phyloP scores from a whole-genome alignment of 2,888 invertebrate genomes.

The Drepana falcataria region DNA sequence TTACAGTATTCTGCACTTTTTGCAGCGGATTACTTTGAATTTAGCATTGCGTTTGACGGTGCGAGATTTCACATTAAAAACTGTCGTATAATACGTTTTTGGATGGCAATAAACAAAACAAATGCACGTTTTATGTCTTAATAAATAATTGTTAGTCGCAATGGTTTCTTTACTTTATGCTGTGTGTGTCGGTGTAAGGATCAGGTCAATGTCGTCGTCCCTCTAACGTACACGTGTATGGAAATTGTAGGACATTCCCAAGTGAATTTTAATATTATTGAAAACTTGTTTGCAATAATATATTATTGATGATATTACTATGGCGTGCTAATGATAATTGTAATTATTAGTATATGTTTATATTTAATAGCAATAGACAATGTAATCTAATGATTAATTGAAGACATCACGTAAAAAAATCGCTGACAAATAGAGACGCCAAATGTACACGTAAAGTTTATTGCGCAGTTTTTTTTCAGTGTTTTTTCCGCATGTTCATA shows the following conservation, averaged over 20 bases:
- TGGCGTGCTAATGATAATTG: not conserved
- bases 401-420: constrained; percentile 52
- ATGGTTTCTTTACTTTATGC: constrained; percentile 19
- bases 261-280: not conserved
- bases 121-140: constrained; percentile 53
- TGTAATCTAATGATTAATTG: constrained; percentile 57
- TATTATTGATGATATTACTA: not conserved
- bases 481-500: constrained; percentile 43
- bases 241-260: not conserved
- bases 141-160: constrained; percentile 49
- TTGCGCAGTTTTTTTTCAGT: constrained; percentile 44
- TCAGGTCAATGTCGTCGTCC: not conserved
- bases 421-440: constrained; percentile 63
- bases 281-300: constrained; percentile 1
- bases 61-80: constrained; percentile 61
- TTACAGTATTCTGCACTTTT: constrained; percentile 70
- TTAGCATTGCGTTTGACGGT: constrained; percentile 44
- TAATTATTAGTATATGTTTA: not conserved
- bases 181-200: constrained; percentile 7
- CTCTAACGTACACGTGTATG: not conserved
- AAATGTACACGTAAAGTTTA: constrained; percentile 41
- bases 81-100: constrained; percentile 52
- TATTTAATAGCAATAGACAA: constrained; percentile 22
- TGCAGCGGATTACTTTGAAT: constrained; percentile 62
- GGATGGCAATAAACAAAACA: constrained; percentile 55